Percentiles rank a stretch among this genome's conserved stretches.
Evolutionary conservation across 1,140 invertebrate species (phyloP).

Genomic region (Lepidurus arcticus): DNA sequence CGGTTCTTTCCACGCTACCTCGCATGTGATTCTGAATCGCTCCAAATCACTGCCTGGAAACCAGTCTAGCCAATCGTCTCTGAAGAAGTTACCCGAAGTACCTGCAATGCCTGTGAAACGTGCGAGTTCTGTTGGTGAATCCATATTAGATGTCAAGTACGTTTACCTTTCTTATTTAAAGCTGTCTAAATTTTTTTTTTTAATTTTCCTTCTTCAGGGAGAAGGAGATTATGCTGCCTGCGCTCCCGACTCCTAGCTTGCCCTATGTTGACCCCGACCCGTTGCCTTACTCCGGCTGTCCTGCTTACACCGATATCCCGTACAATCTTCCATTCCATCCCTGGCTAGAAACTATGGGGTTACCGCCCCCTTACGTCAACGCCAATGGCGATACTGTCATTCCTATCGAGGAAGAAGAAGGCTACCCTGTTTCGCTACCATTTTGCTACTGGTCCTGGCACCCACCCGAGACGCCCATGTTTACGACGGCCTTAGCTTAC

Average conservation of each 20-base stretch:
- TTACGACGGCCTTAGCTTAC: background rate
- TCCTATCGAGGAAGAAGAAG: background rate
- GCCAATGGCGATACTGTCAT: conserved; percentile 17
- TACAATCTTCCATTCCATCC: background rate
- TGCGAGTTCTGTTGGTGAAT: background rate
- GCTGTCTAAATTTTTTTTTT: too few relatives aligned
- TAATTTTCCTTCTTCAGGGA: background rate
- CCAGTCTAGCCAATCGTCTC: background rate
- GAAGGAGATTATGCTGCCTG: background rate
- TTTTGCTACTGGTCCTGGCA: background rate
- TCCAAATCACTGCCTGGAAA: background rate
- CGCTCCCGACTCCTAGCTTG: background rate
- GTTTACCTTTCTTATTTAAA: background rate
- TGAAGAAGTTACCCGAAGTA: background rate
- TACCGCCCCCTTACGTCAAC: background rate
- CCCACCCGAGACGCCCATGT: background rate
- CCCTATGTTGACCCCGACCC: background rate
- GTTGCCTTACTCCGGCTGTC: background rate
- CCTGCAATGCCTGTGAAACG: background rate
- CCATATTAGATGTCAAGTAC: conserved; percentile 22
- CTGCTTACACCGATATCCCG: background rate
- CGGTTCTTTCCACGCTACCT: background rate
- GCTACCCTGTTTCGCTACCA: background rate
- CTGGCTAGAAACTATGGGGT: background rate
- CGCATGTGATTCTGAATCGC: background rate